Percentiles rank a stretch among this genome's conserved stretches.
phyloP scores from a whole-genome alignment of 2,113 vertebrate genomes.

The Muntiacus reevesi region DNA sequence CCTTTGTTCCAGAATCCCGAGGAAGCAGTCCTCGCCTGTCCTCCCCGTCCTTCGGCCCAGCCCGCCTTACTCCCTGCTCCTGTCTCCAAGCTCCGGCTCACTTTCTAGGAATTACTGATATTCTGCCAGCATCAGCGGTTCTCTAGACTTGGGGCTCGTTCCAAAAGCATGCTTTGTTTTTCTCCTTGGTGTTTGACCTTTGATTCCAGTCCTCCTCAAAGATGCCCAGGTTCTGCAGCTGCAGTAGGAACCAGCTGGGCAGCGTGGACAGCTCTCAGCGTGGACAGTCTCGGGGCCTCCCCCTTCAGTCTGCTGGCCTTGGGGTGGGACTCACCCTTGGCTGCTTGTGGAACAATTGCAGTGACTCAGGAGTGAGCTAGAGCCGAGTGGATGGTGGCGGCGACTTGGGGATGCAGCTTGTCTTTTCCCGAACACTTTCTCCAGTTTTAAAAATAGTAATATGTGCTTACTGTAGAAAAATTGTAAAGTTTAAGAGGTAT shows the following conservation, averaged over 20 bases:
- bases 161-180: neutral
- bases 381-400: neutral
- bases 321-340: neutral
- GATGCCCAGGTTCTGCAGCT: neutral
- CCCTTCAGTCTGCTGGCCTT: neutral
- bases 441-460: neutral
- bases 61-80: fast-evolving
- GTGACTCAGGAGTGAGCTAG: neutral
- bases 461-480: neutral
- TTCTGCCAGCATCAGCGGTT: neutral
- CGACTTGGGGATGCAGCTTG: neutral
- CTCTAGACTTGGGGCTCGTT: neutral
- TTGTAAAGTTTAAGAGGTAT: neutral
- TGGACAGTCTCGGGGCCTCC: neutral
- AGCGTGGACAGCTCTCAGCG: neutral
- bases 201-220: neutral
- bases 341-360: neutral
- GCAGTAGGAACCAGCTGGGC: neutral
- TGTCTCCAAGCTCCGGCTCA: neutral
- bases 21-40: neutral
- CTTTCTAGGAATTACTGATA: neutral
- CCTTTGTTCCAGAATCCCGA: neutral
- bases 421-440: neutral
- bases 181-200: neutral
- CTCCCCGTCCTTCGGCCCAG: neutral